These are phyloP conservation scores for Cuniculus paca DNA, from an alignment of 2,797 vertebrate genomes.

Conservation along the genomic window DNA sequence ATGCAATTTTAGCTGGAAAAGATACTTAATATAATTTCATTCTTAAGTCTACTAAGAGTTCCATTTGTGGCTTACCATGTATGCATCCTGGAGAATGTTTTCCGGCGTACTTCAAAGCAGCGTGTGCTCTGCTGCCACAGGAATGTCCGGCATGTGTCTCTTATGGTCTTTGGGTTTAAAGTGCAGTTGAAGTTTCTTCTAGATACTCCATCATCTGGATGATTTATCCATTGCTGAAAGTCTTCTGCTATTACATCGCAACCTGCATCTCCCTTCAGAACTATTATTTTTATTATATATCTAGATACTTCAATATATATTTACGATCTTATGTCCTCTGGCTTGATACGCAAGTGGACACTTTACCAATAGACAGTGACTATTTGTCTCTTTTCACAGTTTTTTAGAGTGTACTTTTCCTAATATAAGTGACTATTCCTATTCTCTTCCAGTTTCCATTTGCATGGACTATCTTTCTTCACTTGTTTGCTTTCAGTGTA, in stretches of 20 bases:
- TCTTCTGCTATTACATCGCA: background rate
- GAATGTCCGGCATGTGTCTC: background rate
- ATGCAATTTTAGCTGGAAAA: background rate
- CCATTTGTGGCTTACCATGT: background rate
- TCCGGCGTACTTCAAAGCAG: background rate
- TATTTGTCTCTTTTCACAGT: background rate
- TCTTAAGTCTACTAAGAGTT: background rate
- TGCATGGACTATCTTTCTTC: background rate
- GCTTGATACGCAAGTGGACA: background rate
- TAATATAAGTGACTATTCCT: background rate
- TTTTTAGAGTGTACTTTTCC: background rate
- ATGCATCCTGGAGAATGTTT: background rate
- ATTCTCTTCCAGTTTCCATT: background rate
- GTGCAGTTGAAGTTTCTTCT: background rate
- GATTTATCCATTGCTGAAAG: background rate
- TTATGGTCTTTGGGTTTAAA: background rate
- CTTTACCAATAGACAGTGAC: background rate
- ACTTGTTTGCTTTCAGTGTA: background rate
- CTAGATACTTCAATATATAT: background rate
- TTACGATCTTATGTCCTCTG: background rate
- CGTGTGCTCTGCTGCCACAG: background rate
- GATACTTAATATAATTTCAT: background rate
- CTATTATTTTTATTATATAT: background rate
- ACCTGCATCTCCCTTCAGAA: background rate
- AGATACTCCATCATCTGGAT: background rate